A percentile compares a stretch with the other conserved stretches of the same genome.
These are phyloP conservation scores for Dermochelys coriacea DNA, from an alignment of 2,797 vertebrate species.

Conservation along the genomic window DNA sequence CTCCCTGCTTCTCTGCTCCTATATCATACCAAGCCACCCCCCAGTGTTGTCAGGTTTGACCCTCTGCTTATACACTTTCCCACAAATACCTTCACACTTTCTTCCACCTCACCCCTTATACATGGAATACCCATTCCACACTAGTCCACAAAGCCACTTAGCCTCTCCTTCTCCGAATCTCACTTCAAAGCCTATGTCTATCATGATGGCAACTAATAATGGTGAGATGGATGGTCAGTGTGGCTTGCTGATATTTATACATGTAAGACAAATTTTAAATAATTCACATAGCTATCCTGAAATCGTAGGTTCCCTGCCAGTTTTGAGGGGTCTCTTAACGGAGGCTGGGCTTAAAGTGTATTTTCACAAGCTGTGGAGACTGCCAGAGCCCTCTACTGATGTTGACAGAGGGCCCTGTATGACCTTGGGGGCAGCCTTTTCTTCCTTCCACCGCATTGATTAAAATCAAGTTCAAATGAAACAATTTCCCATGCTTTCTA, in stretches of 20 bases:
- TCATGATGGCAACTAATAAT: not conserved
- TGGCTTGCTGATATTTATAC: not conserved
- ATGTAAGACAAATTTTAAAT: not conserved
- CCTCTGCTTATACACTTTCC: not conserved
- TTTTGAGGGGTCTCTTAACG: not conserved
- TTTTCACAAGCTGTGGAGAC: not conserved
- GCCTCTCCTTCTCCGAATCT: fast-evolving
- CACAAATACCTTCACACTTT: not conserved
- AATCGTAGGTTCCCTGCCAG: not conserved
- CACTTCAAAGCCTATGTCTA: not conserved
- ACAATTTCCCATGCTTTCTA: constrained; percentile 5
- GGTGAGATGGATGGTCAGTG: not conserved
- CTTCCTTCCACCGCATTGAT: not conserved
- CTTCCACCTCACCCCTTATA: not conserved
- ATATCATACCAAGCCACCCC: not conserved
- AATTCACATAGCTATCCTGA: not conserved
- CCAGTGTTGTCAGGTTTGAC: not conserved
- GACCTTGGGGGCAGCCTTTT: not conserved
- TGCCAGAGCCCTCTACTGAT: not conserved
- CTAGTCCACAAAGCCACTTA: not conserved
- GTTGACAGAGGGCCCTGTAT: not conserved
- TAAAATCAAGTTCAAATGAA: not conserved
- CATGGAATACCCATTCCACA: not conserved
- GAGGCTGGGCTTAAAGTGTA: not conserved
- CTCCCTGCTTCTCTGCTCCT: not conserved